phyloP scores from a whole-genome alignment of 2,797 vertebrate genomes.

The Danionella dracula region DNA sequence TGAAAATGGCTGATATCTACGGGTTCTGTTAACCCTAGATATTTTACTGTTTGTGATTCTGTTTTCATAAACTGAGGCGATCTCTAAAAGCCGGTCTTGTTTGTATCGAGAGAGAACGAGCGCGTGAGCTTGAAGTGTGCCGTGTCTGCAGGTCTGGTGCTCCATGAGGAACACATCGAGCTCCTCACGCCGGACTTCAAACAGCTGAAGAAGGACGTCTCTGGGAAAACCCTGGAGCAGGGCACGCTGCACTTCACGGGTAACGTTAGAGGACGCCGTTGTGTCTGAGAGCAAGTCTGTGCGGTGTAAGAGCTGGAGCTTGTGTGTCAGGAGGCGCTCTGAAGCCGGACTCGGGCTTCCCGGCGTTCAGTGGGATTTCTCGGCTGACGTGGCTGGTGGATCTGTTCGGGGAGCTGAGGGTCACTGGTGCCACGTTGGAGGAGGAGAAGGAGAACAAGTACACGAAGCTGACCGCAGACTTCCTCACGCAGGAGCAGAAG shows the following conservation, averaged over 20 bases:
- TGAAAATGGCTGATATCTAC: no score
- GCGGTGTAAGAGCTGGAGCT: no score
- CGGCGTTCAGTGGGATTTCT: slow-evolving; percentile 82
- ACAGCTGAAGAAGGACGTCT: slow-evolving; percentile 78
- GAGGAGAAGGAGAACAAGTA: slow-evolving; percentile 67
- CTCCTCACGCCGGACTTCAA: slow-evolving; percentile 84
- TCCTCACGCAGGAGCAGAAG: slow-evolving; percentile 74
- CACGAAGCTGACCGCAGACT: slow-evolving; percentile 79
- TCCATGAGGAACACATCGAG: slow-evolving; percentile 92
- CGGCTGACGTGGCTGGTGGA: slow-evolving; percentile 89
- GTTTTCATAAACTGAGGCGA: background rate
- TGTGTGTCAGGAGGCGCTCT: slow-evolving; percentile 70
- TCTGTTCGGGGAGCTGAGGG: slow-evolving; percentile 83
- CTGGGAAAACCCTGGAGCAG: slow-evolving; percentile 77
- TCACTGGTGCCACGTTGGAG: slow-evolving; percentile 70
- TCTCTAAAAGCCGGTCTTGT: no score
- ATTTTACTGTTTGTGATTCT: no score
- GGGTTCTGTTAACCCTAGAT: no score
- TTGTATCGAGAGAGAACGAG: no score
- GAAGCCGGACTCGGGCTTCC: slow-evolving; percentile 78
- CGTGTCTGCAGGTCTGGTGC: slow-evolving; percentile 54
- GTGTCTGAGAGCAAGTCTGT: no score
- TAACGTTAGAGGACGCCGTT: no score
- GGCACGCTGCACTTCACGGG: slow-evolving; percentile 91
- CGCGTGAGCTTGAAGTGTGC: background rate